phyloP scores from a whole-genome alignment of 2,113 vertebrate species.

The Sebastes fasciatus region DNA sequence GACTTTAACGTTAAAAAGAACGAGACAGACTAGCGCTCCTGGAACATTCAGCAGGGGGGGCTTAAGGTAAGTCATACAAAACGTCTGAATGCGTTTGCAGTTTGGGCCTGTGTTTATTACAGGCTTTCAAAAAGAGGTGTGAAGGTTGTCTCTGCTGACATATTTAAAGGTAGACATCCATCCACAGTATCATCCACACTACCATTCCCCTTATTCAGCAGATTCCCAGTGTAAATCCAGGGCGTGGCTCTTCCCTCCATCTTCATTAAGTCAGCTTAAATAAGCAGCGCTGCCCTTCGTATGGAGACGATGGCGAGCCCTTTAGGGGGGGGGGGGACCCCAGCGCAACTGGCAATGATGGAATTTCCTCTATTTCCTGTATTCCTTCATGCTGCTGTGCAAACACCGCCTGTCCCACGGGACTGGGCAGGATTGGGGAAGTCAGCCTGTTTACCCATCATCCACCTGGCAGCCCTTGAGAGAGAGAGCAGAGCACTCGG shows the following conservation, averaged over 20 bases:
- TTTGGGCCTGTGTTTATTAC: slow-evolving; percentile 42
- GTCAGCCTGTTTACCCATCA: slow-evolving; percentile 79
- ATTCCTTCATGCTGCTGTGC: slow-evolving; percentile 68
- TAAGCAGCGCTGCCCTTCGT: slow-evolving; percentile 42
- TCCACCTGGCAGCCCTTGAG: slow-evolving; percentile 75
- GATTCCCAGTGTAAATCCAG: slow-evolving; percentile 37
- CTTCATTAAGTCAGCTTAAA: slow-evolving; percentile 67
- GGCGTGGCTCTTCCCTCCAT: slow-evolving; percentile 41
- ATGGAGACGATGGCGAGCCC: slow-evolving; percentile 8
- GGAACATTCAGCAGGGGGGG: slow-evolving; percentile 40
- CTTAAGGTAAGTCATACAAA: slow-evolving; percentile 50
- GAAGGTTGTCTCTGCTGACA: slow-evolving; percentile 43
- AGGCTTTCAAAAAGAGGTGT: slow-evolving; percentile 35
- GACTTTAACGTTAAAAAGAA: slow-evolving; percentile 22
- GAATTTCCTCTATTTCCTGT: slow-evolving; percentile 81
- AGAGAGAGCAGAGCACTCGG: slow-evolving; percentile 64
- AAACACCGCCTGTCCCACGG: slow-evolving; percentile 72
- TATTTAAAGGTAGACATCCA: slow-evolving; percentile 53
- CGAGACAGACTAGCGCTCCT: slow-evolving; percentile 30
- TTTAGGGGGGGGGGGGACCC: slow-evolving; percentile 4
- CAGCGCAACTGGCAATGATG: slow-evolving; percentile 65
- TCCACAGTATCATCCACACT: slow-evolving; percentile 23
- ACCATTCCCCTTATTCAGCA: slow-evolving; percentile 63
- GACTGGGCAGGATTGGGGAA: slow-evolving; percentile 59
- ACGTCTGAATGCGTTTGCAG: slow-evolving; percentile 18